Evolutionary conservation across 2,797 vertebrate species (phyloP).

Genomic region (Remorina albescens): DNA sequence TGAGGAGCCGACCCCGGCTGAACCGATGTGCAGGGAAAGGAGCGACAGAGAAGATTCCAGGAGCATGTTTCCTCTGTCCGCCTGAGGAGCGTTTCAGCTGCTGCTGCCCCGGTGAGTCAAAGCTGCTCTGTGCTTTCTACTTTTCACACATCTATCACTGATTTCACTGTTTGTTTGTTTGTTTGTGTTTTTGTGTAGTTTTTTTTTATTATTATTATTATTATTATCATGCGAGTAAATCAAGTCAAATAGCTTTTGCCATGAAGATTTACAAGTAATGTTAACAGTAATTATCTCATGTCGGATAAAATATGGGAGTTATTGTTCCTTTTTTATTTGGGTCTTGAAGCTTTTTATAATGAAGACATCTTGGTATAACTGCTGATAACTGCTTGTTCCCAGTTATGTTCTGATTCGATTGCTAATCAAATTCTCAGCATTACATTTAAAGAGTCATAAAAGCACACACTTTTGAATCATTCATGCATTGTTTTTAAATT

Average conservation of each 20-base stretch:
- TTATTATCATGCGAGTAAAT: neutral
- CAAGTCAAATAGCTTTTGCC: neutral
- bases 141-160: neutral
- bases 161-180: no score
- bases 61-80: conserved; percentile 18
- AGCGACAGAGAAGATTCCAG: conserved; percentile 32
- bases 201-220: no score
- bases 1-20: conserved; percentile 69
- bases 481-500: neutral
- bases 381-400: neutral
- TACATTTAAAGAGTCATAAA: neutral
- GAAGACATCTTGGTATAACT: neutral
- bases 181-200: no score
- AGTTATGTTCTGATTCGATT: neutral
- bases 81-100: conserved; percentile 4
- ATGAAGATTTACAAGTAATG: neutral
- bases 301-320: neutral
- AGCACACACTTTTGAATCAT: neutral
- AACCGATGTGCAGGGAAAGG: conserved; percentile 53
- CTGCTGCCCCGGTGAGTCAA: conserved; percentile 38
- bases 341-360: neutral
- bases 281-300: neutral
- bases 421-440: neutral
- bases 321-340: neutral
- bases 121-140: neutral